Evolutionary conservation across 2,888 invertebrate genomes (phyloP).

Genomic region (Phalera bucephala): DNA sequence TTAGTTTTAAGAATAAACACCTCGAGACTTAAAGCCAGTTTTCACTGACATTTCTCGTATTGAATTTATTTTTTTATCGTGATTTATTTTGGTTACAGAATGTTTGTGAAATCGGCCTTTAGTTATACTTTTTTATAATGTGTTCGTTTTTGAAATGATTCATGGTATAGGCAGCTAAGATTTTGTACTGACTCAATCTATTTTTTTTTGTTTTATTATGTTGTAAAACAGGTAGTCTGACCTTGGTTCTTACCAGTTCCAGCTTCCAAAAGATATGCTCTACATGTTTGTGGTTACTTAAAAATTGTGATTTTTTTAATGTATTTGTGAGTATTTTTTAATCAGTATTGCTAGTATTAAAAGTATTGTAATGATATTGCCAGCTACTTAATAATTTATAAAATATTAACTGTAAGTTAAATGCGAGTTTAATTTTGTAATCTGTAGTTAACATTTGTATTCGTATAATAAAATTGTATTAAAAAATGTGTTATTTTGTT

Average conservation of each 20-base stretch:
- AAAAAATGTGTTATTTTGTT: slow-evolving; percentile 60
- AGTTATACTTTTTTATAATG: no score
- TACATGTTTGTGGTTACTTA: slow-evolving; percentile 37
- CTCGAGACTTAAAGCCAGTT: slow-evolving; percentile 22
- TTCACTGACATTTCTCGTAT: slow-evolving; percentile 7
- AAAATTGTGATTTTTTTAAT: slow-evolving; percentile 58
- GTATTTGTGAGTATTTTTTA: slow-evolving; percentile 41
- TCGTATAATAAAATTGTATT: slow-evolving; percentile 50
- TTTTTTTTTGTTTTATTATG: slow-evolving; percentile 26
- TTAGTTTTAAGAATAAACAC: slow-evolving; percentile 19
- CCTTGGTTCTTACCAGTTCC: slow-evolving; percentile 44
- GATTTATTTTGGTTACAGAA: background rate
- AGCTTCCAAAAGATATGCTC: slow-evolving; percentile 47
- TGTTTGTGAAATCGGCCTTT: background rate
- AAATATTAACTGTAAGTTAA: slow-evolving; percentile 42
- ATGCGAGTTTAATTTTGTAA: slow-evolving; percentile 46
- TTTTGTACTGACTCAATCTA: slow-evolving; percentile 33
- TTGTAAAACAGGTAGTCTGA: slow-evolving; percentile 48
- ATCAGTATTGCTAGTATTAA: slow-evolving; percentile 58
- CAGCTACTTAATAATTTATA: slow-evolving; percentile 51
- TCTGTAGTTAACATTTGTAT: slow-evolving; percentile 57
- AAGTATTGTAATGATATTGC: slow-evolving; percentile 48
- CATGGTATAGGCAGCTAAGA: slow-evolving; percentile 25
- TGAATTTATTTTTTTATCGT: slow-evolving; percentile 1
- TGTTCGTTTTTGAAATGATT: background rate